Evolutionary conservation across 1,140 invertebrate genomes (phyloP), one percentile per base, ranked within the genome.

Genomic region (Gonatopus flavifemur): DNA sequence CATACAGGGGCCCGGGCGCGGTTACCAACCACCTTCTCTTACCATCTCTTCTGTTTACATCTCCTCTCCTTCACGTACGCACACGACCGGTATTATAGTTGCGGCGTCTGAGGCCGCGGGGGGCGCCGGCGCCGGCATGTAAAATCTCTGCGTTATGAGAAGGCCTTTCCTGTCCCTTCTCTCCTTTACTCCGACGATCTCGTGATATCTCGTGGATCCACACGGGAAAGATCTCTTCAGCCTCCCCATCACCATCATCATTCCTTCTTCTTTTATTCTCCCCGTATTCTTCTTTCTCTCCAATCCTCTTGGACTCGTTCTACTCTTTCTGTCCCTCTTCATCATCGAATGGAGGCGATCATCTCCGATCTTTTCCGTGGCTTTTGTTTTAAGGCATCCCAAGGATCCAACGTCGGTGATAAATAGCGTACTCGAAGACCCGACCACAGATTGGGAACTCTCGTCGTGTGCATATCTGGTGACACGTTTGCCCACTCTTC

Each of bases 81-180:
- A 59, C 54, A 57, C 57, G 53, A 41, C 63, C 56, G 52, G 67
- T 71, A 72, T 71, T 73, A 71, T 72, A 61, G 64, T 69, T 63
- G 70, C 74, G 69, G 72, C 66, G 76, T 78, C 76, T 77, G 75
- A 74, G 75, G 68, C 75, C 70, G 74, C 76, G 73, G 76, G 76
- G 75, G 75, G 76, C 74, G 66, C 70, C 74, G 76, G 76, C 75
- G 76, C 76, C 76, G 70, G 62, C 69, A 68, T 70, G 69, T 77
- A 78, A 77, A 77, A 62, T 77, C 64, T 67, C 69, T 69, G 72
- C 62, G 69, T 76, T 78, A 77, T 74, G 68, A 63, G 57, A 16
- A 6, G 42, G 19, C 36, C 40, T 58, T 53, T 37, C 58, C 48
- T 25, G 41, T 31, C 49, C 25, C 43, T n/a, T 45, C 24, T 33